phyloP scores from a whole-genome alignment of 1,140 invertebrate genomes.

The Sminthurides bifidus region DNA sequence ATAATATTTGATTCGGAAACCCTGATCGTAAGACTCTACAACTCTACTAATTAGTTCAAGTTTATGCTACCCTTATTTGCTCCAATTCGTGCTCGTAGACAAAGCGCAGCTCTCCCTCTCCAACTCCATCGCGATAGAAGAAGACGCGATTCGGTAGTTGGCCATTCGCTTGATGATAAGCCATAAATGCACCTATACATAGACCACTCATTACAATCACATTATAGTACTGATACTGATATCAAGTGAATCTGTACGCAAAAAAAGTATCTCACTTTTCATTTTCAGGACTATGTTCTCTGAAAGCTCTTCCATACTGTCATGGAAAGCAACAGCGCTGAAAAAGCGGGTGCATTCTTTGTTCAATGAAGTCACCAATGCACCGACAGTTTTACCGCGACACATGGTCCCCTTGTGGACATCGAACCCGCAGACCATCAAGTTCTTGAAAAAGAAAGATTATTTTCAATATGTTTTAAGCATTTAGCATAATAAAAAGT shows the following conservation, averaged over 20 bases:
- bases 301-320: conserved; percentile 56
- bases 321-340: conserved; percentile 54
- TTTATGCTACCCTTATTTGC: conserved; percentile 6
- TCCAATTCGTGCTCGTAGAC: conserved; percentile 40
- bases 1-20: background rate
- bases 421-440: conserved; percentile 80
- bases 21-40: background rate
- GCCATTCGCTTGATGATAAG: conserved; percentile 30
- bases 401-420: conserved; percentile 60
- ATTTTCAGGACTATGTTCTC: conserved; percentile 50
- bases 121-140: conserved; percentile 38
- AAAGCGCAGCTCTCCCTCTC: conserved; percentile 42
- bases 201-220: conserved; percentile 29
- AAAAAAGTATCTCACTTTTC: conserved; percentile 33
- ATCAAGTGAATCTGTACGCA: background rate
- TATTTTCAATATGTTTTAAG: background rate
- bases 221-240: conserved; percentile 8
- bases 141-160: conserved; percentile 33
- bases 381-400: conserved; percentile 51
- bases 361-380: conserved; percentile 66
- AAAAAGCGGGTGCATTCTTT: conserved; percentile 52
- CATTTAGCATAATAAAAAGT: conserved; percentile 5
- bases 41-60: background rate
- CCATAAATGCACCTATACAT: too few relatives aligned
- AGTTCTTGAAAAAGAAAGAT: conserved; percentile 31